Conservation (phyloP, 2,888 invertebrate species). For the Nephrotoma guestfalica region DNA sequence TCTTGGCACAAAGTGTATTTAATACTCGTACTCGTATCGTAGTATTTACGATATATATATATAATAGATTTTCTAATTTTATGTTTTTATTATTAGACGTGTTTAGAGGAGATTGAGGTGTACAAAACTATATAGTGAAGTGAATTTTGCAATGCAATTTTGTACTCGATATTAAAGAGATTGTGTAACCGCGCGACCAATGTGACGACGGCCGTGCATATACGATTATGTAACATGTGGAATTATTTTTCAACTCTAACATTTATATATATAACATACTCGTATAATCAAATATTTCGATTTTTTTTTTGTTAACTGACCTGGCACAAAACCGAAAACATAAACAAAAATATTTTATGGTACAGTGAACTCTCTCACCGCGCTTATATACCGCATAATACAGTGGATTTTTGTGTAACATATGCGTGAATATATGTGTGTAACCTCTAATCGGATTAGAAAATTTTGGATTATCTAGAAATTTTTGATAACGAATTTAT, state of each 20-base stretch:
- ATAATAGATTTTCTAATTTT: background rate
- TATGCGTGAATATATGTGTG: background rate
- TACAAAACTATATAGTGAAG: background rate
- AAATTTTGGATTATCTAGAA: background rate
- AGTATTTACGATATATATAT: too few relatives aligned
- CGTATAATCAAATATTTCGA: background rate
- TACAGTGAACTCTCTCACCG: background rate
- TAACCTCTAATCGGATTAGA: background rate
- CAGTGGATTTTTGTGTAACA: background rate
- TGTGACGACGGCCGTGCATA: background rate
- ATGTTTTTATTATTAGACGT: background rate
- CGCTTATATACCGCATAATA: background rate
- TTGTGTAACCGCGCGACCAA: background rate
- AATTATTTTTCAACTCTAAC: background rate
- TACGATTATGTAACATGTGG: background rate
- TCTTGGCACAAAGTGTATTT: background rate
- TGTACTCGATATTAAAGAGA: background rate
- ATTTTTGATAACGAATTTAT: background rate
- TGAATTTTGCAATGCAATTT: background rate
- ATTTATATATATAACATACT: background rate
- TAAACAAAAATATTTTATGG: background rate
- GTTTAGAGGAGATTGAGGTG: background rate
- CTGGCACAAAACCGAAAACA: background rate
- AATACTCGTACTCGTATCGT: too few relatives aligned
- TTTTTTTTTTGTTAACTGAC: background rate